Percentiles rank a stretch among this genome's conserved stretches.
Conservation (phyloP, 2,888 invertebrate species). For the Parnassius smintheus region DNA sequence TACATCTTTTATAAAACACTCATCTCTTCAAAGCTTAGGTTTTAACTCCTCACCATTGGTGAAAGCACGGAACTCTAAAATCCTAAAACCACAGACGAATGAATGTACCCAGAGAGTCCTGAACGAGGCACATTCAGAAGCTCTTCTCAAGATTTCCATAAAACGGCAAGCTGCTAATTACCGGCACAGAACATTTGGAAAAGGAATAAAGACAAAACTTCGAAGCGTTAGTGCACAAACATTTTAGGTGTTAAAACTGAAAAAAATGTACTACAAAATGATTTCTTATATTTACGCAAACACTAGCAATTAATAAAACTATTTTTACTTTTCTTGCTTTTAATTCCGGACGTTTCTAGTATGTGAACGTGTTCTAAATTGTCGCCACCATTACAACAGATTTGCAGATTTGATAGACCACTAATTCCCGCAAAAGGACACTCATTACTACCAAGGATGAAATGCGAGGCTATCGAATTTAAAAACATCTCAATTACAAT, state of each 20-base stretch:
- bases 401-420: too few species aligned
- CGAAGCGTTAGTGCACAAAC: neutral
- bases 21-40: neutral
- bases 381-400: too few species aligned
- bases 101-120: neutral
- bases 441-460: too few species aligned
- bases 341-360: too few species aligned
- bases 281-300: too few species aligned
- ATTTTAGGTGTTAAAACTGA: neutral
- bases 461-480: too few species aligned
- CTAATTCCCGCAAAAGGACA: too few species aligned
- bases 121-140: slow-evolving; percentile 21
- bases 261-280: neutral
- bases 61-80: neutral
- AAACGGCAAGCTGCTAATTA: slow-evolving; percentile 7
- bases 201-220: neutral
- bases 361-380: too few species aligned
- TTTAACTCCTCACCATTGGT: neutral
- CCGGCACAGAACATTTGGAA: slow-evolving; percentile 1
- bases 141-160: slow-evolving; percentile 1
- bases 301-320: too few species aligned
- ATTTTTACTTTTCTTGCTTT: too few species aligned
- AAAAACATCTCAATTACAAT: too few species aligned
- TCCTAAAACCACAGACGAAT: neutral
- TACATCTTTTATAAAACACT: neutral